Evolutionary conservation across 2,113 vertebrate genomes (phyloP).

Genomic region (Hippopotamus amphibius): DNA sequence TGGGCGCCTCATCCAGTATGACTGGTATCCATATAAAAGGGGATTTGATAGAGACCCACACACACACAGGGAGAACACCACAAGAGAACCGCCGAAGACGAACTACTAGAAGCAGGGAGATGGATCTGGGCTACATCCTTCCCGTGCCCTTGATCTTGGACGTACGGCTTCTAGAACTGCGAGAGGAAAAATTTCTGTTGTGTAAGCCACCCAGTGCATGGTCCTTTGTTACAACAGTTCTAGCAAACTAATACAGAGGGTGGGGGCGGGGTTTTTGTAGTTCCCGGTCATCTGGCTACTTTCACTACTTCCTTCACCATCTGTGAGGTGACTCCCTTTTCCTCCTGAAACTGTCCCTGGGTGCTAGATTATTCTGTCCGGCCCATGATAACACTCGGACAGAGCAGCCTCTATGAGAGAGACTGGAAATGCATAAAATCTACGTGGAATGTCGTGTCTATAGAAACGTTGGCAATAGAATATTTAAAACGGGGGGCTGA

Average conservation of each 20-base stretch:
- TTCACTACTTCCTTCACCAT: too few relatives aligned
- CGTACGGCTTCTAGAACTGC: neutral
- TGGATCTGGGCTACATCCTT: neutral
- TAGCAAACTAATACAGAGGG: neutral
- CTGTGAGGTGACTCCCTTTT: neutral
- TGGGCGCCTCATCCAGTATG: neutral
- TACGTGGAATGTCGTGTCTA: neutral
- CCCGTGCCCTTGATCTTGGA: neutral
- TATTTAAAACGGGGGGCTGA: neutral
- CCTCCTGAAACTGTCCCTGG: neutral
- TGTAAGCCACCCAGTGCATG: too few relatives aligned
- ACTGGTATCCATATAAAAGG: neutral
- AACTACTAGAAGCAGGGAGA: neutral
- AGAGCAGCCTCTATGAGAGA: neutral
- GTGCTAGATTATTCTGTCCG: neutral
- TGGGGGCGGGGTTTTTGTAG: too few relatives aligned
- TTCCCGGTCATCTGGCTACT: neutral
- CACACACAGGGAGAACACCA: rapidly evolving
- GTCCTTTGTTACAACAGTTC: neutral
- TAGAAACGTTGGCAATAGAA: neutral
- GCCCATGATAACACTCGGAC: too few relatives aligned
- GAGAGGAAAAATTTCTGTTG: neutral
- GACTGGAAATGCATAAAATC: neutral
- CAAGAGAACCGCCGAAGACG: neutral
- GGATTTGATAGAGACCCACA: neutral